Conservation (phyloP, 2,113 vertebrate species). For the Nibea albiflora region DNA sequence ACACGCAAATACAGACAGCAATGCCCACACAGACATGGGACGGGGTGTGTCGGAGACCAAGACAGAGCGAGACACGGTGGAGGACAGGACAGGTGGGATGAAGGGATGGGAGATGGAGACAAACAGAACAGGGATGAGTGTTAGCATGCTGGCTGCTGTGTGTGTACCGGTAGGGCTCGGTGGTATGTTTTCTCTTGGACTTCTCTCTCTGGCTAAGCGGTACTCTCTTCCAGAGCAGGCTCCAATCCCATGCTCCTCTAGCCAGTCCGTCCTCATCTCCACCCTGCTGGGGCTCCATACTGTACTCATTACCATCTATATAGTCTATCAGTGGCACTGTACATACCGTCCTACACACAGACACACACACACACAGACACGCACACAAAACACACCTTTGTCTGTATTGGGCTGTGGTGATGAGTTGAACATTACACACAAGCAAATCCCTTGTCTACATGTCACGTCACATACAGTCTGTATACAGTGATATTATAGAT, state of each 20-base stretch:
- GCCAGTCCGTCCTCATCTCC: constrained; percentile 98
- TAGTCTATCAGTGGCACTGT: constrained; percentile 99
- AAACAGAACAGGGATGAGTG: constrained; percentile 75
- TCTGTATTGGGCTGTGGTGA: background rate
- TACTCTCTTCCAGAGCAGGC: constrained; percentile 97
- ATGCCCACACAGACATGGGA: constrained; percentile 63
- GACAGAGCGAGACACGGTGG: constrained; percentile 54
- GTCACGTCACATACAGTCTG: too few relatives aligned
- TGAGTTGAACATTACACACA: background rate
- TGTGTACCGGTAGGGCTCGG: constrained; percentile 96
- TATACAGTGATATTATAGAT: too few relatives aligned
- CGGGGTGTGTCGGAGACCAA: background rate
- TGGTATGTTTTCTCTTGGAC: constrained; percentile 93
- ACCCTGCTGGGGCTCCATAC: constrained; percentile 98
- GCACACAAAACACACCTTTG: background rate
- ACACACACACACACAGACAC: constrained; percentile 60
- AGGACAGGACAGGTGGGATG: constrained; percentile 72
- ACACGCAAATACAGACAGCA: constrained; percentile 38
- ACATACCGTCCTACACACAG: constrained; percentile 94
- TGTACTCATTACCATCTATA: constrained; percentile 99
- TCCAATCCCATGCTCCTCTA: constrained; percentile 99
- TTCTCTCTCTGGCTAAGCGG: constrained; percentile 97
- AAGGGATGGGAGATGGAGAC: constrained; percentile 77
- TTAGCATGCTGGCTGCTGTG: constrained; percentile 75
- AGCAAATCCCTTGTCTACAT: background rate